A percentile compares a stretch with the other conserved stretches of the same genome.
phyloP scores from a whole-genome alignment of 2,113 vertebrate genomes.

The Chaetops frenatus region DNA sequence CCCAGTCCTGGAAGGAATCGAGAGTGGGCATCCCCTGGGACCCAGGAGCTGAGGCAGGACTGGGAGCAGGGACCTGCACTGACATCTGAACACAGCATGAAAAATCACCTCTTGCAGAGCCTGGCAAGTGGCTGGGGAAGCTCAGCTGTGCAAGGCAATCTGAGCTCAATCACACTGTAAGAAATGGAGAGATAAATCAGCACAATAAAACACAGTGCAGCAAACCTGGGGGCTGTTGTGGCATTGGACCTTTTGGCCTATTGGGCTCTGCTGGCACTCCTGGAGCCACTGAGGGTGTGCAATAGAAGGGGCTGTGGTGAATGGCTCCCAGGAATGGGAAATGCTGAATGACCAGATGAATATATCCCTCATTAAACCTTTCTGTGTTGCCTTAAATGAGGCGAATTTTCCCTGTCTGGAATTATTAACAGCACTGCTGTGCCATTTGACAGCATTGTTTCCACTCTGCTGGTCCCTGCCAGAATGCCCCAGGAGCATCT shows the following conservation, averaged over 20 bases:
- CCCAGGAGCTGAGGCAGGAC: not conserved
- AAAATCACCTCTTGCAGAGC: constrained; percentile 17
- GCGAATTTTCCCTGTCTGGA: not conserved
- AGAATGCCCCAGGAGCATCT: not conserved
- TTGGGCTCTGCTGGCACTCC: not conserved
- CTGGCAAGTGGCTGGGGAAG: not conserved
- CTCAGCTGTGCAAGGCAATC: not conserved
- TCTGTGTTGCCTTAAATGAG: not conserved
- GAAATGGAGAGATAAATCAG: constrained; percentile 36
- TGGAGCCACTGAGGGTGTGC: not conserved
- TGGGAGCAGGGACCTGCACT: not conserved
- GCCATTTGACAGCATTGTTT: not conserved
- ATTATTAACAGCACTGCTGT: not conserved
- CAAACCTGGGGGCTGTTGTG: not conserved
- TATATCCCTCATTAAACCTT: not conserved
- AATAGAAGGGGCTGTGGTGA: not conserved
- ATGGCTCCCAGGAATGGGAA: not conserved
- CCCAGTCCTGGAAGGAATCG: fast-evolving
- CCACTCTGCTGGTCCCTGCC: not conserved
- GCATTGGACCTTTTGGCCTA: not conserved
- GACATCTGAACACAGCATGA: not conserved
- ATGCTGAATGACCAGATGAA: not conserved
- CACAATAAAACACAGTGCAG: not conserved
- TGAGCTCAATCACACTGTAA: not conserved
- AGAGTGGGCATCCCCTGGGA: not conserved